Base-by-base conservation (phyloP, 30 jellyfish, hydroid and myxozoan species). In the Chironex yamaguchii region DNA sequence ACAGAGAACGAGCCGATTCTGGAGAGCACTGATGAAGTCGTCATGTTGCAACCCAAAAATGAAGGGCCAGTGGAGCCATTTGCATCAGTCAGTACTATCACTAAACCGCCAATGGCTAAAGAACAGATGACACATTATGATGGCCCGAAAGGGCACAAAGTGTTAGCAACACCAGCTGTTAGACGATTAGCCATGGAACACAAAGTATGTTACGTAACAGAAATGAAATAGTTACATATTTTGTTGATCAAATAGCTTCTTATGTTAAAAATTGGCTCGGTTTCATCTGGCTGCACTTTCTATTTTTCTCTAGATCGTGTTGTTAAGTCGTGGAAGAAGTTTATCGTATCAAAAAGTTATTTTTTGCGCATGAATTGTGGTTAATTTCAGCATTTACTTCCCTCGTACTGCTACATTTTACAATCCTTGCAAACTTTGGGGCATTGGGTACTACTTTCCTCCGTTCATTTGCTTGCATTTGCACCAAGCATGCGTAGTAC, bases 171-270 rank as follows among this genome's bases (percentile, higher is more conserved):
- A 24, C 99, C 99, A 3, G 94, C 99, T 62, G 99, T 94, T 22
- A 69, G 99, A 71, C 70, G 95, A 64, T 76, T 94, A n/a, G 99
- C 99, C 9, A 85, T 65, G 82, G 99, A 94, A 58, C 88, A 94
- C 62, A 85, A 89, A 29, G 99, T 93, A 62, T 20, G 87, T 30
- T 69, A 4, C 86, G n/a, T n/a, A n/a, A n/a, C n/a, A n/a, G n/a
- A n/a, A n/a, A n/a, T n/a, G n/a, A n/a, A n/a, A n/a, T 6, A 21
- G 14, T 67, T 22, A 28, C 30, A 71, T 23, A 6, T 29, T 14
- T 13, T 68, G 82, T 24, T 22, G 20, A 28, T 29, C 25, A 30
- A 29, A 25, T 65, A 17, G 74, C 25, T n/a, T n/a, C n/a, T n/a
- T n/a, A n/a, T n/a, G n/a, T n/a, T n/a, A n/a, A n/a, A n/a, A n/a